These are phyloP conservation scores for Drosophila littoralis DNA, from an alignment of 1,140 invertebrate genomes.

Conservation along the genomic window DNA sequence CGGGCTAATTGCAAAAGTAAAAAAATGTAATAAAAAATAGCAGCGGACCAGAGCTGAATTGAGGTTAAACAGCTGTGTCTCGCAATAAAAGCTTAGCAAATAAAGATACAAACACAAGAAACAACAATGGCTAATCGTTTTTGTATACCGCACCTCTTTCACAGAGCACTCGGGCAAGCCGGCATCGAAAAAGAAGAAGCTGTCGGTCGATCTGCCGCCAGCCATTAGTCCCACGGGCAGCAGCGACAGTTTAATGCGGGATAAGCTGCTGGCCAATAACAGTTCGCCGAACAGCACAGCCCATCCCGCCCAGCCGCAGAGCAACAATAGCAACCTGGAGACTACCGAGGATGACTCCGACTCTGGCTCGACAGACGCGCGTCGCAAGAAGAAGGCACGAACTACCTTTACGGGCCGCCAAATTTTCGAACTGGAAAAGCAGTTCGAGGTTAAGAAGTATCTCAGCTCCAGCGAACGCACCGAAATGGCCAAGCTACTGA, in stretches of 20 bases:
- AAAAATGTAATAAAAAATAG: constrained; percentile 39
- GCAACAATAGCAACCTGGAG: constrained; percentile 65
- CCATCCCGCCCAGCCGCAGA: not conserved
- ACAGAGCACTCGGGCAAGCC: constrained; percentile 67
- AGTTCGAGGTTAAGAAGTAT: constrained; percentile 98
- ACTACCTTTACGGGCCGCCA: constrained; percentile 98
- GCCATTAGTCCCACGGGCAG: constrained; percentile 73
- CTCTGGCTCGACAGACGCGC: constrained; percentile 87
- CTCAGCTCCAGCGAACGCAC: constrained; percentile 96
- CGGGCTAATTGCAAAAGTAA: constrained; percentile 54
- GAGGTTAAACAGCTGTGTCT: constrained; percentile 66
- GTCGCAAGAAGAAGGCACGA: constrained; percentile 96
- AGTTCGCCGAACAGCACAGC: constrained; percentile 51
- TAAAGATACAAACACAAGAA: constrained; percentile 20
- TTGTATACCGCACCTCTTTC: not conserved
- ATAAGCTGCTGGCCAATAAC: constrained; percentile 58
- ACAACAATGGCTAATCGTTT: constrained; percentile 4
- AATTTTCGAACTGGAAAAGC: constrained; percentile 97
- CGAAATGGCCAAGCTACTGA: constrained; percentile 96
- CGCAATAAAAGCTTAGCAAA: constrained; percentile 38
- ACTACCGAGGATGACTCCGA: constrained; percentile 86
- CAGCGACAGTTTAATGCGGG: constrained; percentile 74
- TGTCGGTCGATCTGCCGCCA: constrained; percentile 55
- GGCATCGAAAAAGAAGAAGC: constrained; percentile 75
- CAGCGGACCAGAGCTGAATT: constrained; percentile 46